These are phyloP conservation scores for Thecocarcelia acutangulata DNA, from an alignment of 2,888 invertebrate genomes.

Conservation along the genomic window DNA sequence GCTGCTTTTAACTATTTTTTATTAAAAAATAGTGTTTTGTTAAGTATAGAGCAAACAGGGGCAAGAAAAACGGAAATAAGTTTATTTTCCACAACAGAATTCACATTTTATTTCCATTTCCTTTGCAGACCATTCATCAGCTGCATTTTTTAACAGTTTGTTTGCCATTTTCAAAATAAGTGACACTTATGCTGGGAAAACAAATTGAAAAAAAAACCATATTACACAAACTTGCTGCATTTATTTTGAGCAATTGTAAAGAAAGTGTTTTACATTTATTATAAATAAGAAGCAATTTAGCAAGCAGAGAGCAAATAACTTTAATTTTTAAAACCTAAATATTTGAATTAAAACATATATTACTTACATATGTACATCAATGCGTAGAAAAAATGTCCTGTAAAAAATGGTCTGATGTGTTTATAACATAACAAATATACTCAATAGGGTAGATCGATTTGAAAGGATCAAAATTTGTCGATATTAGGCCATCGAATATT, in stretches of 20 bases:
- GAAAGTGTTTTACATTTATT: too few species aligned
- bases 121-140: background rate
- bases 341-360: too few species aligned
- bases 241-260: background rate
- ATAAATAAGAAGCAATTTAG: too few species aligned
- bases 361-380: too few species aligned
- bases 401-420: too few species aligned
- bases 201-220: background rate
- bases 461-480: too few species aligned
- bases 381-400: too few species aligned
- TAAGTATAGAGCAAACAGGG: slow-evolving; percentile 11
- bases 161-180: slow-evolving; percentile 22
- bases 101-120: slow-evolving; percentile 12
- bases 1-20: slow-evolving; percentile 3
- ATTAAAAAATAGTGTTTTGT: background rate
- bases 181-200: slow-evolving; percentile 17
- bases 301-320: too few species aligned
- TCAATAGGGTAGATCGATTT: too few species aligned
- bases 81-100: background rate
- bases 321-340: too few species aligned
- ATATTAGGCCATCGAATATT: too few species aligned
- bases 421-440: too few species aligned
- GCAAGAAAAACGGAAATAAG: slow-evolving; percentile 10
- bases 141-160: slow-evolving; percentile 2
- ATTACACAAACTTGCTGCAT: background rate